Conservation (phyloP, 35 echinoderm and acorn worm genomes). For the Apostichopus japonicus region DNA sequence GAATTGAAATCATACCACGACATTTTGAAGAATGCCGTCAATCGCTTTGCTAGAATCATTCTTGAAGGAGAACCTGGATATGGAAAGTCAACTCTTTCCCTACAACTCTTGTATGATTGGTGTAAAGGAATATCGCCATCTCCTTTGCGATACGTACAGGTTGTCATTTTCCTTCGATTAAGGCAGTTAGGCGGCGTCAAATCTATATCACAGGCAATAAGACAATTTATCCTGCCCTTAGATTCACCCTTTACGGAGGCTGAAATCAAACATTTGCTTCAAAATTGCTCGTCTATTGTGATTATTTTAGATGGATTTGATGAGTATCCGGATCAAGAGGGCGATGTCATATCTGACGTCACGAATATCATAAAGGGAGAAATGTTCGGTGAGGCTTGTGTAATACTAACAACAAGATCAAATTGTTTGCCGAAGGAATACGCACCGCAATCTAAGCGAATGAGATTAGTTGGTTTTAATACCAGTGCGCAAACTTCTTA, state of each 20-base stretch:
- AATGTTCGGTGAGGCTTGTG: neutral
- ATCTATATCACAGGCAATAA: neutral
- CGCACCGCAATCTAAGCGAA: conserved; percentile 6
- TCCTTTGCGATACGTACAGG: neutral
- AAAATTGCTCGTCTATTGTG: neutral
- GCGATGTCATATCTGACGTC: conserved; percentile 1
- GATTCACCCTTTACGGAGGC: conserved; percentile 12
- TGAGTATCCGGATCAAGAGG: conserved; percentile 24
- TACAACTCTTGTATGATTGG: conserved; percentile 32
- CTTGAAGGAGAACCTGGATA: conserved; percentile 31
- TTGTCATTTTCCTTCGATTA: conserved; percentile 8
- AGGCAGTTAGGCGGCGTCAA: conserved; percentile 19
- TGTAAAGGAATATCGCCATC: neutral
- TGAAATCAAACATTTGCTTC: neutral
- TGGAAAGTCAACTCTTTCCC: conserved; percentile 25
- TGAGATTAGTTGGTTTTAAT: neutral
- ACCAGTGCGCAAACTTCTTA: neutral
- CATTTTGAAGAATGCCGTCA: conserved; percentile 17
- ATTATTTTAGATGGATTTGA: conserved; percentile 18
- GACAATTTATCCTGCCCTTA: conserved; percentile 18
- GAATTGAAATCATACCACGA: neutral
- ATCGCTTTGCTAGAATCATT: neutral
- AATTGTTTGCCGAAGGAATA: neutral
- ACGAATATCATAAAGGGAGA: conserved; percentile 24
- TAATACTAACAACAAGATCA: conserved; percentile 5